A percentile compares a stretch with the other conserved stretches of the same genome.
phyloP scores from a whole-genome alignment of 1,140 invertebrate genomes.

The Scaptomyza pallida region DNA sequence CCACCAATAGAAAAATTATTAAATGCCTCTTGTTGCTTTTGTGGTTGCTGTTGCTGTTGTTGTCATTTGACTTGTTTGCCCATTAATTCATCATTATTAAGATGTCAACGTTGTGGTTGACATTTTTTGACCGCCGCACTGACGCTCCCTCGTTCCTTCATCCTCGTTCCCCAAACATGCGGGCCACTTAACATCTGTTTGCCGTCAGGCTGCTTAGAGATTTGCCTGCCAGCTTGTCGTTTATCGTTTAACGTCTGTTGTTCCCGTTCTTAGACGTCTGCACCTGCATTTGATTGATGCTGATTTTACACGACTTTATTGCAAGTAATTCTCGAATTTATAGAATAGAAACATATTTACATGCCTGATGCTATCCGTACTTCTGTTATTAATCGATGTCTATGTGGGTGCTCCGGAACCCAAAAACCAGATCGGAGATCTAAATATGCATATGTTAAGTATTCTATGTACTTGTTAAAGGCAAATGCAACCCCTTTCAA shows the following conservation, averaged over 20 bases:
- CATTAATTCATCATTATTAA: constrained; percentile 83
- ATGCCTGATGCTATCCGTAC: constrained; percentile 52
- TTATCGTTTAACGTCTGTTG: constrained; percentile 27
- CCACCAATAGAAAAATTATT: constrained; percentile 73
- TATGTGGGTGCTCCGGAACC: constrained; percentile 60
- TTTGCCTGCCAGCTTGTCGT: constrained; percentile 38
- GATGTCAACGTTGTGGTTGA: constrained; percentile 79
- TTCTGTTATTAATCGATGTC: constrained; percentile 49
- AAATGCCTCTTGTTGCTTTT: constrained; percentile 60
- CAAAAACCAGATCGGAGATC: neutral
- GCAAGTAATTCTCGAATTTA: constrained; percentile 56
- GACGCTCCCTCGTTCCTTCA: constrained; percentile 6
- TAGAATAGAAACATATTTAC: constrained; percentile 11
- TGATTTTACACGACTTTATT: constrained; percentile 76
- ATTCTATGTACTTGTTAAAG: neutral
- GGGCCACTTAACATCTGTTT: constrained; percentile 80
- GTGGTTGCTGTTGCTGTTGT: constrained; percentile 60
- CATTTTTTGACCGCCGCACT: constrained; percentile 61
- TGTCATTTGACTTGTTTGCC: constrained; percentile 73
- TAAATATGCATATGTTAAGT: constrained; percentile 14
- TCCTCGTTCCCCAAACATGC: constrained; percentile 44
- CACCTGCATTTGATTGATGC: constrained; percentile 79
- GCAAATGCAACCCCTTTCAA: constrained; percentile 43
- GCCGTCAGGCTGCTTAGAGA: constrained; percentile 59
- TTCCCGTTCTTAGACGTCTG: constrained; percentile 32